phyloP scores from a whole-genome alignment of 2,797 vertebrate genomes.

The Monodelphis domestica region DNA sequence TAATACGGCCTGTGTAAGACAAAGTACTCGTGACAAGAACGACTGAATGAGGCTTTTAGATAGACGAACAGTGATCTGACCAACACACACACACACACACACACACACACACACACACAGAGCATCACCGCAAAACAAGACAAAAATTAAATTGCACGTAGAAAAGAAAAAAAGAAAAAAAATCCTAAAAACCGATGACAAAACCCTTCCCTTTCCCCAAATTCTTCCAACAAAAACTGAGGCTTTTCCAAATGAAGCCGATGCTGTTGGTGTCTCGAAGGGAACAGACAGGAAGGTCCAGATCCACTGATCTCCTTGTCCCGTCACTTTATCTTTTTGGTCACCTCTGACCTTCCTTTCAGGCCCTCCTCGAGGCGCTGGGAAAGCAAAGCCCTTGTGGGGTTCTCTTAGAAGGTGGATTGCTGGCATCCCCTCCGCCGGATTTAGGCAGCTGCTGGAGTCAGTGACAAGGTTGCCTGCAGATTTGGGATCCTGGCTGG shows the following conservation, averaged over 20 bases:
- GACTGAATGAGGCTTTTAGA: constrained; percentile 95
- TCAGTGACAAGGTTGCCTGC: constrained; percentile 93
- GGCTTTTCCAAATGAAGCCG: constrained; percentile 86
- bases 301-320: constrained; percentile 96
- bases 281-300: constrained; percentile 90
- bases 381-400: constrained; percentile 92
- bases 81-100: constrained; percentile 84
- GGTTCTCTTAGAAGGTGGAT: constrained; percentile 95
- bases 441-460: constrained; percentile 93
- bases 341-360: constrained; percentile 95
- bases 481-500: constrained; percentile 93
- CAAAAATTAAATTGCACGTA: constrained; percentile 84
- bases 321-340: constrained; percentile 95
- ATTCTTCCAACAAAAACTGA: constrained; percentile 54
- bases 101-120: neutral
- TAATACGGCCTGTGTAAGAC: constrained; percentile 96
- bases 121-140: constrained; percentile 61
- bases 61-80: constrained; percentile 93
- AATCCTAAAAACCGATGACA: constrained; percentile 54
- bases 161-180: constrained; percentile 61
- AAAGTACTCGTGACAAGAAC: constrained; percentile 99
- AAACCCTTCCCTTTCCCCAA: constrained; percentile 57
- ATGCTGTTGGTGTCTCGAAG: constrained; percentile 85
- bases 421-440: constrained; percentile 90
- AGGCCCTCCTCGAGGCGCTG: constrained; percentile 92